Evolutionary conservation across 2,888 invertebrate species (phyloP).

Genomic region (Lycaena phlaeas): DNA sequence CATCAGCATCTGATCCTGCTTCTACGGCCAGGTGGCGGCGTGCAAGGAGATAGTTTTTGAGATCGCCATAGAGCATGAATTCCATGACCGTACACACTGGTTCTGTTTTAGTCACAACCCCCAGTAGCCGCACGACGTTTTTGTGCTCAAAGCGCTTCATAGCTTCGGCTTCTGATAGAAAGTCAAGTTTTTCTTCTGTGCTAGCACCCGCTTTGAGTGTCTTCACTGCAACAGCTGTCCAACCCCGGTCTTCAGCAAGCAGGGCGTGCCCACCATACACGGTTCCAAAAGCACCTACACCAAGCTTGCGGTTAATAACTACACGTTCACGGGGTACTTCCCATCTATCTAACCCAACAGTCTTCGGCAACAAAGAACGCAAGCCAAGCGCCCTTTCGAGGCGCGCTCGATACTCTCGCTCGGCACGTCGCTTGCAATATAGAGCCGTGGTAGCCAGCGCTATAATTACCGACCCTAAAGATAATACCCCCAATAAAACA

Average conservation of each 20-base stretch:
- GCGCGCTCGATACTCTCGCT: conserved; percentile 39
- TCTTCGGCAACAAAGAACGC: conserved; percentile 38
- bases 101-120: conserved; percentile 88
- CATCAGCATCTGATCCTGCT: conserved; percentile 77
- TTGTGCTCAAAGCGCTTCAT: conserved; percentile 95
- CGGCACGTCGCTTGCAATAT: conserved; percentile 42
- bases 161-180: conserved; percentile 92
- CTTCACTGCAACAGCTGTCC: conserved; percentile 92
- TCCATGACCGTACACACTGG: conserved; percentile 95
- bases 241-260: conserved; percentile 72
- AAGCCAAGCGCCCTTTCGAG: conserved; percentile 38
- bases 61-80: conserved; percentile 93
- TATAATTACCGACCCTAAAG: conserved; percentile 32
- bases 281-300: conserved; percentile 93
- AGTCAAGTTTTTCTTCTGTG: conserved; percentile 91
- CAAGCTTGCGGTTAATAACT: conserved; percentile 88
- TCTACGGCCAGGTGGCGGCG: conserved; percentile 86
- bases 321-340: conserved; percentile 88
- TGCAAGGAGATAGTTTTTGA: conserved; percentile 90
- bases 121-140: conserved; percentile 88
- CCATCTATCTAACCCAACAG: conserved; percentile 83
- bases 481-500: conserved; percentile 42
- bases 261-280: conserved; percentile 93
- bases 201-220: conserved; percentile 88
- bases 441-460: conserved; percentile 35